Evolutionary conservation across 2,888 invertebrate genomes (phyloP).

Genomic region (Amiota minor): DNA sequence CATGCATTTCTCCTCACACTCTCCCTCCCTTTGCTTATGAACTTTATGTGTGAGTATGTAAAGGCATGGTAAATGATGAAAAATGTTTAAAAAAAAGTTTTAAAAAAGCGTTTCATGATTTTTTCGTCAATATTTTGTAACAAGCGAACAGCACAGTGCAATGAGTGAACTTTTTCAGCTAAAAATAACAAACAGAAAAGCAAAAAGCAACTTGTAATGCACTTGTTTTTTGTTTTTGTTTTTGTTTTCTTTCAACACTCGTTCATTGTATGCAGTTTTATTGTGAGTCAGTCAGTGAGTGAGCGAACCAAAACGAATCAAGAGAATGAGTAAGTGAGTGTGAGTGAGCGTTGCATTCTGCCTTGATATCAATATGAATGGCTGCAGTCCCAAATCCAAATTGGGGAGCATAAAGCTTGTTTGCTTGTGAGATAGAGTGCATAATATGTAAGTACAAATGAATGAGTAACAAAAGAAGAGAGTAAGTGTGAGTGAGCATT

Average conservation of each 20-base stretch:
- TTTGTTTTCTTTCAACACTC: slow-evolving; percentile 1
- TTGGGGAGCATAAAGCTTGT: background rate
- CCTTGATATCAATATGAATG: background rate
- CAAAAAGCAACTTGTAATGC: slow-evolving; percentile 50
- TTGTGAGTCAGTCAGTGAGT: background rate
- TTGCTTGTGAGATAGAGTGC: slow-evolving; percentile 32
- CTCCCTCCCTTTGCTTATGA: too few species aligned
- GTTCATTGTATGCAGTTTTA: slow-evolving; percentile 9
- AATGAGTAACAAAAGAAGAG: background rate
- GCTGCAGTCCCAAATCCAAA: slow-evolving; percentile 29
- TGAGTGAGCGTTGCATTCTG: too few species aligned
- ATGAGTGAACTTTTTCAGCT: slow-evolving; percentile 30
- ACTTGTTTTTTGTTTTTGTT: slow-evolving; percentile 32
- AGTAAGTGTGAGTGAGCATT: background rate
- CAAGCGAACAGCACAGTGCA: slow-evolving; percentile 67
- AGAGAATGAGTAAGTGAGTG: background rate
- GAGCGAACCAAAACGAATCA: background rate
- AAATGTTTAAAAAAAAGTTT: slow-evolving; percentile 70
- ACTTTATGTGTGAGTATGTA: slow-evolving; percentile 5
- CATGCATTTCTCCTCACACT: background rate
- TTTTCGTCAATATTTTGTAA: slow-evolving; percentile 74
- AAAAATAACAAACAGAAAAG: background rate
- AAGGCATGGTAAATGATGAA: slow-evolving; percentile 54
- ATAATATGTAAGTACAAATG: slow-evolving; percentile 39
- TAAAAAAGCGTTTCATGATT: slow-evolving; percentile 71